Base-by-base conservation (phyloP, 1,140 invertebrate genomes). In the Drosophila tropicalis region DNA sequence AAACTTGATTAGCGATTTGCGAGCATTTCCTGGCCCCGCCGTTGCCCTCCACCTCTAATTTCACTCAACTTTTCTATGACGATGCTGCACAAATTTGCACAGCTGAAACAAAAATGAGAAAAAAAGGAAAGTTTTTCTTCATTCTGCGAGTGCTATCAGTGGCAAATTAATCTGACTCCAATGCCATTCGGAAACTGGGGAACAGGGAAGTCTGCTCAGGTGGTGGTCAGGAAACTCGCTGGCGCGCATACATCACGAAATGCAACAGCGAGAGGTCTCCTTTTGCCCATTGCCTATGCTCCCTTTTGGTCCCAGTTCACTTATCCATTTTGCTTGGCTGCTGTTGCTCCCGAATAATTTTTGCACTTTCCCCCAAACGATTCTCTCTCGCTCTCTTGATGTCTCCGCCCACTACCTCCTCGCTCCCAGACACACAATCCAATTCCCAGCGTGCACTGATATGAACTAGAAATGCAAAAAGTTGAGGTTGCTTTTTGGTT, bases 1-100 rank as follows among this genome's bases (percentile, higher is more conserved):
- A 75, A 87, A 89, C 77, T 89, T 87, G 84, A 89, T 87, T 87
- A 87, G 84, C 81, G 76, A 61, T 71, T 76, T 67, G 13, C 34
- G 65, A 56, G 58, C 72, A 66, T 40, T 60, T 60, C 44, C 69
- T 66, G 67, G 44, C 44, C 44, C 22, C 56, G 40, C 41, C 39
- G 7, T 10, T 0, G 29, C 5, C 29, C 29, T 29, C 10, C 44
- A 62, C 73, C 71, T 73, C 58, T 75, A 75, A 68, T 79, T 69
- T 68, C 73, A 82, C 81, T 82, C 67, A 84, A 79, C 80, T 83
- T 79, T 72, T 64, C 68, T 70, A 67, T 85, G 70, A 72, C 62
- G 73, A 70, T 71, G 62, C 74, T 62, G 41, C 63, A 79, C 76
- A 79, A 78, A 79, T 78, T 78, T 79, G 63, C 76, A 79, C 76